Base-by-base conservation (phyloP, 2,797 vertebrate genomes). In the Betta splendens region DNA sequence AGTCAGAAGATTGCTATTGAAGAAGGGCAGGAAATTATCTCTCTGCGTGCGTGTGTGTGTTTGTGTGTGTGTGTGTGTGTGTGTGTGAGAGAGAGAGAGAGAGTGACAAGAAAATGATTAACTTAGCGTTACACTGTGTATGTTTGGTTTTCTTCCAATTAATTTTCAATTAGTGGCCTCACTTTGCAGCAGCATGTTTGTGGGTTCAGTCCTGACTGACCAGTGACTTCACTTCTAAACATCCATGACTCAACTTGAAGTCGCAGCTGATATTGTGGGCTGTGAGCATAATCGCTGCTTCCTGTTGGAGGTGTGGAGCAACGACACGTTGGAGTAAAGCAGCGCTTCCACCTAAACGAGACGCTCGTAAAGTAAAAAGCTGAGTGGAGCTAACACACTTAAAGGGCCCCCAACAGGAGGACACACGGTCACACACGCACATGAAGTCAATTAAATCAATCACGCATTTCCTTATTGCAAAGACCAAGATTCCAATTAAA, bases 81-180 rank as follows among this genome's bases (percentile, higher is more conserved):
- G 36, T 33, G 22, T 16, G 18, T 44, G 40, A 23, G n/a, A 3
- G 36, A 23, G 32, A 8, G 3, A 8, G 13, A 18, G 22, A 20
- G 26, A 50, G 52, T 29, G 10, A 51, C 37, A 61, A 42, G 50
- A 51, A 46, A 61, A 71, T 47, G 9, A 69, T 45, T 11, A 62
- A 61, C 47, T 26, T 26, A 26, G 7, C 26, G n/a, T n/a, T 28
- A 8, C 23, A 23, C 23, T 0, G 25, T 33, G 28, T 57, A 31
- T 40, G 42, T 73, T 74, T 77, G 55, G 23, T 73, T 71, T 61
- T 54, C 2, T 2, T 56, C 28, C 52, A 52, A 67, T 81, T 79
- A 23, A 75, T 43, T 67, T 77, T 54, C 31, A 69, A 69, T 76
- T 62, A 62, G 7, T 32, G 20, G 44, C 21, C 9, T 42, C 11